phyloP scores from a whole-genome alignment of 1,140 invertebrate species.

The Whitmania pigra region DNA sequence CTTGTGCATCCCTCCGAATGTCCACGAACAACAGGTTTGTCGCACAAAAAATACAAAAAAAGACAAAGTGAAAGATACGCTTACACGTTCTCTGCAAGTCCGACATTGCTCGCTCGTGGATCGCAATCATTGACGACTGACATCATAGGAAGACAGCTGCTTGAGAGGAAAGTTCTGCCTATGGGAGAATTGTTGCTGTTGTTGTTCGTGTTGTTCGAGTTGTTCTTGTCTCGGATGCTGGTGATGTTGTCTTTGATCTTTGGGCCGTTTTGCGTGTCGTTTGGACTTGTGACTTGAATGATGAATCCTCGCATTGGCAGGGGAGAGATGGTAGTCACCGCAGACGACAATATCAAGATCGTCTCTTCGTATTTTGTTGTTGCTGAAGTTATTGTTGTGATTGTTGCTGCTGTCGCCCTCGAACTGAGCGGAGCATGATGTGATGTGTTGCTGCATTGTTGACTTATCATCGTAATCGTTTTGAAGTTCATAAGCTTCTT shows the following conservation, averaged over 20 bases:
- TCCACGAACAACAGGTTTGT: too few species aligned
- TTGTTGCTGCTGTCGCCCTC: background rate
- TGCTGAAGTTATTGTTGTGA: conserved; percentile 1
- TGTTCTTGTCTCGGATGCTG: background rate
- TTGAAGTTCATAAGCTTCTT: background rate
- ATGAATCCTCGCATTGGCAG: background rate
- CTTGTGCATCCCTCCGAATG: too few species aligned
- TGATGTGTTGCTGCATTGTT: background rate
- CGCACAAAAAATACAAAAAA: too few species aligned
- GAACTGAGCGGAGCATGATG: background rate
- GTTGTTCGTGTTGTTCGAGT: background rate
- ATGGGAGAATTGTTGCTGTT: background rate
- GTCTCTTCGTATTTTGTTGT: conserved; percentile 2
- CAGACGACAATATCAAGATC: background rate
- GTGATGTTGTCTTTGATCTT: background rate
- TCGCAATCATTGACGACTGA: background rate
- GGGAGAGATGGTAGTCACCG: background rate
- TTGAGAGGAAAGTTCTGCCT: background rate
- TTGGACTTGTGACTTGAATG: background rate
- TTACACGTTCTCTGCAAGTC: too few species aligned
- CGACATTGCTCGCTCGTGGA: background rate
- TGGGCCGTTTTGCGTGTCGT: background rate
- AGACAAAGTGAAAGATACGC: too few species aligned
- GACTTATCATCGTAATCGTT: background rate
- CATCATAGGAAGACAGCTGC: background rate